A percentile compares a stretch with the other conserved stretches of the same genome.
These are phyloP conservation scores for Leuctra nigra DNA, from an alignment of 2,888 invertebrate species.

Conservation along the genomic window DNA sequence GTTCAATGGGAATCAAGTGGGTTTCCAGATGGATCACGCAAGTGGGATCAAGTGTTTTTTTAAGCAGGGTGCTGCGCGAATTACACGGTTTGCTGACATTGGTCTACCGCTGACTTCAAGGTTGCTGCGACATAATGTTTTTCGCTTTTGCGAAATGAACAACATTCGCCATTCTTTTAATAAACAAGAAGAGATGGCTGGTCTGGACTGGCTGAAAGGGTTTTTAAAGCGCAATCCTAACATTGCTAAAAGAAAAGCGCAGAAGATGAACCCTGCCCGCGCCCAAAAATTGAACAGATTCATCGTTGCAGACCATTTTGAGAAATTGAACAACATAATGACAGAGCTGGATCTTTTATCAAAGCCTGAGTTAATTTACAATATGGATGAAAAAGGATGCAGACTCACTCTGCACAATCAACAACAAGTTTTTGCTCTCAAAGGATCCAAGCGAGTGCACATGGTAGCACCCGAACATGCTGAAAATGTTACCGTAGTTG, in stretches of 20 bases:
- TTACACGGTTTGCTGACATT: too few relatives aligned
- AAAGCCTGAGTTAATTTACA: constrained; percentile 32
- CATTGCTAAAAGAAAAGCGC: constrained; percentile 31
- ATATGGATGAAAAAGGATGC: constrained; percentile 29
- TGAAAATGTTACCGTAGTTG: constrained; percentile 22
- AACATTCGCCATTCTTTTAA: too few relatives aligned
- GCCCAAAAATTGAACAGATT: constrained; percentile 32
- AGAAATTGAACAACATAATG: constrained; percentile 30
- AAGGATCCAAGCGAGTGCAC: constrained; percentile 21
- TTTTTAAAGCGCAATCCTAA: constrained; percentile 30
- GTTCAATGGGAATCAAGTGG: too few relatives aligned
- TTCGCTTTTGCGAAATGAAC: too few relatives aligned
- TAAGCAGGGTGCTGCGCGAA: too few relatives aligned
- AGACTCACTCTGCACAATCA: constrained; percentile 19
- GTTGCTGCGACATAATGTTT: too few relatives aligned
- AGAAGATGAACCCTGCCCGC: constrained; percentile 33
- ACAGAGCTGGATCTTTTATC: constrained; percentile 28
- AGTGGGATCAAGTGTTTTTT: too few relatives aligned
- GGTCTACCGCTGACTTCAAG: too few relatives aligned
- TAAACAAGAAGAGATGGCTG: too few relatives aligned
- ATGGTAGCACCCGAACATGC: constrained; percentile 21
- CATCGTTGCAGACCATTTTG: constrained; percentile 33
- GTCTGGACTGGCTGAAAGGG: constrained; percentile 21
- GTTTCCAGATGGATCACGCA: too few relatives aligned
- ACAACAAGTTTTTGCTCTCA: constrained; percentile 19